A percentile compares a stretch with the other conserved stretches of the same genome.
phyloP scores from a whole-genome alignment of 2,888 invertebrate species.

The Acronicta psi region DNA sequence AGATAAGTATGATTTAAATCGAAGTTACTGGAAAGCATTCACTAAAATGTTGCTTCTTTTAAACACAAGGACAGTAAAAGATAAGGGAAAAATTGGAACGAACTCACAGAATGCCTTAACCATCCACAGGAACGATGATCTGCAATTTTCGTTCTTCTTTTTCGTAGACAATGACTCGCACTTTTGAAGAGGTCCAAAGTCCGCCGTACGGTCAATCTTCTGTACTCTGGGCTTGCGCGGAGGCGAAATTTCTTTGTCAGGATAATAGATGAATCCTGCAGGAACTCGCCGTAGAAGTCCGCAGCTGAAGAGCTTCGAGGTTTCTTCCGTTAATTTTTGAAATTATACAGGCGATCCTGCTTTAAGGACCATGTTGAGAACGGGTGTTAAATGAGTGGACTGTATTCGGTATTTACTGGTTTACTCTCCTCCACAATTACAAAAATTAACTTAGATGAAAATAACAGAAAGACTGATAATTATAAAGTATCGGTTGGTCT shows the following conservation, averaged over 20 bases:
- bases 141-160: background rate
- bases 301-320: background rate
- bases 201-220: background rate
- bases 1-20: background rate
- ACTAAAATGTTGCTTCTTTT: background rate
- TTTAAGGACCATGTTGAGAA: too few relatives aligned
- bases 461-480: too few relatives aligned
- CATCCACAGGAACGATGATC: background rate
- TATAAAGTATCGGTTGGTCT: too few relatives aligned
- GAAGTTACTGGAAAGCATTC: background rate
- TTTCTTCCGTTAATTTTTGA: too few relatives aligned
- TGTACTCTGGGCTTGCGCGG: too few relatives aligned
- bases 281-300: background rate
- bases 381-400: too few relatives aligned
- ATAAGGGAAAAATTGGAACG: background rate
- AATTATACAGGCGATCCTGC: too few relatives aligned
- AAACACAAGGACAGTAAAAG: background rate
- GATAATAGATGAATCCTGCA: background rate
- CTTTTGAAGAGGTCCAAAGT: constrained; percentile 1
- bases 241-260: background rate
- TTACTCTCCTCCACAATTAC: too few relatives aligned
- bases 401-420: too few relatives aligned
- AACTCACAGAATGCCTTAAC: background rate
- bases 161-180: background rate
- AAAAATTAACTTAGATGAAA: too few relatives aligned